These are phyloP conservation scores for Neodon shergylaensis DNA, from an alignment of 2,113 vertebrate genomes.

Conservation along the genomic window DNA sequence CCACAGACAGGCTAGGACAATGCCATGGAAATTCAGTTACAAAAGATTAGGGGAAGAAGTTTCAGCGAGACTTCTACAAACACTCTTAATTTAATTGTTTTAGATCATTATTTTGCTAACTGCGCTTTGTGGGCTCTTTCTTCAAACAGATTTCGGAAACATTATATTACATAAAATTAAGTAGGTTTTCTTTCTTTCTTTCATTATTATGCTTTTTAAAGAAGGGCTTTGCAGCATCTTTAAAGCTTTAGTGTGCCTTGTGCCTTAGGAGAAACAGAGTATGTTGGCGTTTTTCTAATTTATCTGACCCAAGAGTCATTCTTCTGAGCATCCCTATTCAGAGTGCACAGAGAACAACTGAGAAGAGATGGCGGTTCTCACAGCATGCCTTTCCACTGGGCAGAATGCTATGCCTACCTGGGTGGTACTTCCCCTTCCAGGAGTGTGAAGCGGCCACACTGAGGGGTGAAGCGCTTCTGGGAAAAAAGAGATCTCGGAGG, in stretches of 20 bases:
- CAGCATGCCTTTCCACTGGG: background rate
- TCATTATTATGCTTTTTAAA: background rate
- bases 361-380: background rate
- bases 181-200: background rate
- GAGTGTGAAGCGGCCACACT: background rate
- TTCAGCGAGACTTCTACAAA: constrained; percentile 37
- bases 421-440: background rate
- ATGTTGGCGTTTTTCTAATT: constrained; percentile 8
- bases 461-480: background rate
- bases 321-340: background rate
- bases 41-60: constrained; percentile 49
- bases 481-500: background rate
- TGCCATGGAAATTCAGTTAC: background rate
- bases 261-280: background rate
- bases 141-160: constrained; percentile 34
- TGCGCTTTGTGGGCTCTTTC: constrained; percentile 25
- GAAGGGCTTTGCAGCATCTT: background rate
- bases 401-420: background rate
- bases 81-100: constrained; percentile 42
- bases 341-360: background rate
- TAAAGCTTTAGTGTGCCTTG: background rate
- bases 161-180: constrained; percentile 48
- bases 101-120: constrained; percentile 51
- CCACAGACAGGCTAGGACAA: background rate
- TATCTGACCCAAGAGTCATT: constrained; percentile 3